These are phyloP conservation scores for Margarornis squamiger DNA, from an alignment of 2,797 vertebrate species.

Conservation along the genomic window DNA sequence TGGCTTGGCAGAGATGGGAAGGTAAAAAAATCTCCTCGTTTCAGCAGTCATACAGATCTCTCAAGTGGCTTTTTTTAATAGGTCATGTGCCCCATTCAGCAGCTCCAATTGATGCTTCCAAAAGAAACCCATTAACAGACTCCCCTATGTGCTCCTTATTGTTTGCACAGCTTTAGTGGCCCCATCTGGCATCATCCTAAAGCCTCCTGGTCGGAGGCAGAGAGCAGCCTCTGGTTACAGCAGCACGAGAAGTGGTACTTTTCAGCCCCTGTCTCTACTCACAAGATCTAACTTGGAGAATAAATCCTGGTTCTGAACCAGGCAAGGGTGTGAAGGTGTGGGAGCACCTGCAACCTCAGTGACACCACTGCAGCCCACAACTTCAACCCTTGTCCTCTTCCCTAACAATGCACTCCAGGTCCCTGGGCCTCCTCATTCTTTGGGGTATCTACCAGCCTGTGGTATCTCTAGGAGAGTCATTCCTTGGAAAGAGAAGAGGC, in stretches of 20 bases:
- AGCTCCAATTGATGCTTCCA: slow-evolving; percentile 67
- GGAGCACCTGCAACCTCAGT: not conserved
- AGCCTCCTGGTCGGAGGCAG: slow-evolving; percentile 19
- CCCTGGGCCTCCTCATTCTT: not conserved
- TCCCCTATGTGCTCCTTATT: slow-evolving; percentile 57
- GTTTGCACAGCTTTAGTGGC: slow-evolving; percentile 56
- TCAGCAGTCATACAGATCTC: slow-evolving; percentile 40
- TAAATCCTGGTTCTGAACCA: not conserved
- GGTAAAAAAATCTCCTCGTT: slow-evolving; percentile 42
- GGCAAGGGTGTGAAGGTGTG: not conserved
- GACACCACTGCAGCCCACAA: not conserved
- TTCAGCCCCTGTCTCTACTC: not conserved
- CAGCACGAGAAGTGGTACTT: not conserved
- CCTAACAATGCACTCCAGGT: not conserved
- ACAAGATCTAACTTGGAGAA: not conserved
- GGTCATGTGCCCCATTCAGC: slow-evolving; percentile 62
- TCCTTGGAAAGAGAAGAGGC: not conserved
- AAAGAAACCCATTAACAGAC: slow-evolving; percentile 68
- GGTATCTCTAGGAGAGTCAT: not conserved
- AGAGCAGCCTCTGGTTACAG: slow-evolving; percentile 51
- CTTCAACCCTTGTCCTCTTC: not conserved
- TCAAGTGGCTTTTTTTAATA: slow-evolving; percentile 64
- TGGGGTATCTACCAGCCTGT: not conserved
- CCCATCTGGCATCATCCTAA: slow-evolving; percentile 62
- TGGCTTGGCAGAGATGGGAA: slow-evolving; percentile 42